phyloP scores from a whole-genome alignment of 2,888 invertebrate genomes.

The Trichogramma dendrolimi region DNA sequence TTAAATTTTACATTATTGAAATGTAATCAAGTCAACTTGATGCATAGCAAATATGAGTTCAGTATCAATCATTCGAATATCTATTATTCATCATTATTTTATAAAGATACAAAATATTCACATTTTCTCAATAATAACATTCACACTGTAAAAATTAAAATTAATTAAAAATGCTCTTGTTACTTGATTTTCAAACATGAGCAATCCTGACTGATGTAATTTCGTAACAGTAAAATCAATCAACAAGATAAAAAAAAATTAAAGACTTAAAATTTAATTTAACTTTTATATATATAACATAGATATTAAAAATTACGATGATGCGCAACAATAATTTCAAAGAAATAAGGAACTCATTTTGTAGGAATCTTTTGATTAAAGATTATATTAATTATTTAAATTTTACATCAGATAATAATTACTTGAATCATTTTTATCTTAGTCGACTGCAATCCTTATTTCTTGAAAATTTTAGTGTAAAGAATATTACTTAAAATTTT shows the following conservation, averaged over 20 bases:
- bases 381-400: neutral
- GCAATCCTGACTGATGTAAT: constrained; percentile 7
- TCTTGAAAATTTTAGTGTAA: constrained; percentile 13
- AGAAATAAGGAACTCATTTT: constrained; percentile 16
- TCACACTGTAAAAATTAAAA: constrained; percentile 18
- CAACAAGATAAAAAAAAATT: constrained; percentile 20
- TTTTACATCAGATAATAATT: constrained; percentile 7
- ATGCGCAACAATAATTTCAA: constrained; percentile 20
- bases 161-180: constrained; percentile 16
- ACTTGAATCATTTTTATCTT: constrained; percentile 1
- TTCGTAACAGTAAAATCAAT: constrained; percentile 26
- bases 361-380: neutral
- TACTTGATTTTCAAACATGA: constrained; percentile 15
- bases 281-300: constrained; percentile 18
- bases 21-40: constrained; percentile 18
- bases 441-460: constrained; percentile 18
- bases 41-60: constrained; percentile 8
- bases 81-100: constrained; percentile 9
- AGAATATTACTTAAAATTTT: constrained; percentile 10
- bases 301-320: constrained; percentile 14
- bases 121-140: constrained; percentile 7
- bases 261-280: constrained; percentile 19
- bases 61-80: constrained; percentile 19
- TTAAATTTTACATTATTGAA: constrained; percentile 14
- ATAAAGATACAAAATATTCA: constrained; percentile 14